phyloP scores from a whole-genome alignment of 2,113 vertebrate genomes.

The Alces alces region DNA sequence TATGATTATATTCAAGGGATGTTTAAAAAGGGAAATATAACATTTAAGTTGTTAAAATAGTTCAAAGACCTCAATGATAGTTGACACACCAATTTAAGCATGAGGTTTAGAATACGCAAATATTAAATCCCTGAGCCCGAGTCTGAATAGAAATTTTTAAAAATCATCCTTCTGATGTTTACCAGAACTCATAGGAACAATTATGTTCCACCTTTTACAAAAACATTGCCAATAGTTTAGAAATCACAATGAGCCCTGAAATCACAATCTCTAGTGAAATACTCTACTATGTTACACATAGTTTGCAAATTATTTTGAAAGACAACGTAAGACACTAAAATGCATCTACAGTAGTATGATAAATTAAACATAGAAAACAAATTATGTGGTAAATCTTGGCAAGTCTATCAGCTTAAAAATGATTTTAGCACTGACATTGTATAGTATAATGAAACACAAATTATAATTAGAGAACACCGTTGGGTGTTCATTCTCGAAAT shows the following conservation, averaged over 20 bases:
- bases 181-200: not conserved
- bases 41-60: constrained; percentile 2
- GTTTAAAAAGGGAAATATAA: not conserved
- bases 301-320: constrained; percentile 18
- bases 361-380: constrained; percentile 34
- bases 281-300: not conserved
- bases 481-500: not conserved
- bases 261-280: not conserved
- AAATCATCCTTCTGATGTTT: not conserved
- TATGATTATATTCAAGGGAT: not conserved
- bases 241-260: not conserved
- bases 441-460: constrained; percentile 41
- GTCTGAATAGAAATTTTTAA: not conserved
- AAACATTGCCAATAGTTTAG: not conserved
- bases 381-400: not conserved
- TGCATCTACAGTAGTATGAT: not conserved
- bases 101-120: not conserved
- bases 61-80: not conserved
- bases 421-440: constrained; percentile 15
- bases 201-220: not conserved
- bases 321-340: constrained; percentile 26
- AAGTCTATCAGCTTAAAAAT: constrained; percentile 58
- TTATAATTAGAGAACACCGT: constrained; percentile 36
- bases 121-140: not conserved
- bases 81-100: not conserved